These are phyloP conservation scores for Lasius platythorax DNA, from an alignment of 2,888 invertebrate species.

Conservation along the genomic window DNA sequence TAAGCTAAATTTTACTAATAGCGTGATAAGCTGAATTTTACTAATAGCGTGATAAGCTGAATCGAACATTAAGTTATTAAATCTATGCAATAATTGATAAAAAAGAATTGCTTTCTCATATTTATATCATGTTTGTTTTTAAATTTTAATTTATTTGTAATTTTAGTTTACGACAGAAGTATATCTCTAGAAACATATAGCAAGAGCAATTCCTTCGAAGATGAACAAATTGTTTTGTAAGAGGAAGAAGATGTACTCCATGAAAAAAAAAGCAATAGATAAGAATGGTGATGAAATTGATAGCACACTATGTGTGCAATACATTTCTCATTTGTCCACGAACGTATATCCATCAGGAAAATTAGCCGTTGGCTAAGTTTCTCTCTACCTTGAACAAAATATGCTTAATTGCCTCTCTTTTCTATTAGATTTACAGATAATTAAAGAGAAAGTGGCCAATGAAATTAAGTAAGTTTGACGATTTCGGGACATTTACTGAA, in stretches of 20 bases:
- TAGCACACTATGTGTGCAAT: background rate
- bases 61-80: background rate
- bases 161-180: background rate
- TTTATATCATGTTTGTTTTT: background rate
- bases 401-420: background rate
- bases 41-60: background rate
- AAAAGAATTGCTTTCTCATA: background rate
- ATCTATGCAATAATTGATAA: background rate
- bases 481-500: background rate
- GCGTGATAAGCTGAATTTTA: too few relatives aligned
- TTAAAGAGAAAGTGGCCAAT: background rate
- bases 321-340: background rate
- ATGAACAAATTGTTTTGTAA: background rate
- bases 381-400: background rate
- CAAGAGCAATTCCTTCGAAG: background rate
- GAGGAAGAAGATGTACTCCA: background rate
- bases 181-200: background rate
- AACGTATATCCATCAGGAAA: background rate
- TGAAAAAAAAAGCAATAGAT: background rate
- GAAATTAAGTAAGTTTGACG: background rate
- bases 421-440: background rate
- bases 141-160: background rate
- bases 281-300: background rate
- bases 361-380: background rate
- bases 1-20: too few relatives aligned